Percentiles rank a stretch among this genome's conserved stretches.
Evolutionary conservation across 1,140 invertebrate genomes (phyloP).

Genomic region (Ceratoteleas bidentatus): DNA sequence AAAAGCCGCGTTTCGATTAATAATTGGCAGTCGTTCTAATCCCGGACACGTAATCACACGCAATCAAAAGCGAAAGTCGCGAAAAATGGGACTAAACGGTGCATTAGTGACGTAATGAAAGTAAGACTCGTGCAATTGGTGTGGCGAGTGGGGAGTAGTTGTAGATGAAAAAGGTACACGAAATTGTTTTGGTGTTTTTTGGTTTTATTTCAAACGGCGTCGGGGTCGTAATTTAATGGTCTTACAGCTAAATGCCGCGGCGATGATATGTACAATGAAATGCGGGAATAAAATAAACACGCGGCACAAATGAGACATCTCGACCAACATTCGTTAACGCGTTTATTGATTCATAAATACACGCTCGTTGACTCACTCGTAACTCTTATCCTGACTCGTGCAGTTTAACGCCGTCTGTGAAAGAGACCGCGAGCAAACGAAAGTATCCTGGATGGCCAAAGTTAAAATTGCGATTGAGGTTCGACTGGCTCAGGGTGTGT

Average conservation of each 20-base stretch:
- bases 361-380: constrained; percentile 1
- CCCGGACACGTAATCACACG: constrained; percentile 25
- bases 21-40: constrained; percentile 1
- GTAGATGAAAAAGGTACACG: not conserved
- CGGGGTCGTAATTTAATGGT: too few species aligned
- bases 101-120: constrained; percentile 41
- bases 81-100: constrained; percentile 35
- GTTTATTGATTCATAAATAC: constrained; percentile 16
- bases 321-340: not conserved
- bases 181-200: not conserved
- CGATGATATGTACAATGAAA: constrained; percentile 17
- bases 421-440: not conserved
- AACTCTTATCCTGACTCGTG: not conserved
- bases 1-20: not conserved
- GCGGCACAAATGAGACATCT: too few species aligned
- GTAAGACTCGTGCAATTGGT: not conserved
- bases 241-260: not conserved
- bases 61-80: constrained; percentile 43
- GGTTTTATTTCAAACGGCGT: constrained; percentile 3
- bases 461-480: not conserved
- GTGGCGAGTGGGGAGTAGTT: not conserved
- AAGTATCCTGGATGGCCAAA: not conserved
- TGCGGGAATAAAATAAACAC: constrained; percentile 6
- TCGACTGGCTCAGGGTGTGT: not conserved
- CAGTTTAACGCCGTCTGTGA: not conserved